Evolutionary conservation across 2,113 vertebrate species (phyloP).

Genomic region (Phalacrocorax pelagicus): DNA sequence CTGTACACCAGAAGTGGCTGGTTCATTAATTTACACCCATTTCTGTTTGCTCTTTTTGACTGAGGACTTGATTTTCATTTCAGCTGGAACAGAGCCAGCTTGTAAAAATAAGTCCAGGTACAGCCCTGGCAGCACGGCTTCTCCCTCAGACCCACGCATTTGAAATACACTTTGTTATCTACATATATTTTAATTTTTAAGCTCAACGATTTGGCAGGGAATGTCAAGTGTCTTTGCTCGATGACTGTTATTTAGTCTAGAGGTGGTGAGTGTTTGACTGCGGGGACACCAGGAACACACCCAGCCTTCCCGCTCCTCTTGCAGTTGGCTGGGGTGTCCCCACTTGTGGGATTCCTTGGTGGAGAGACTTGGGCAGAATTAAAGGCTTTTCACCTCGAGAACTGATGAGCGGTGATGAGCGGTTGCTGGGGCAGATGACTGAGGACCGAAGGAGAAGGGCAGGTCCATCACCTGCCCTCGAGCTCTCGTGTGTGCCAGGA

Average conservation of each 20-base stretch:
- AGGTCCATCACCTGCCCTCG: not conserved
- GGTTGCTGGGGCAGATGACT: not conserved
- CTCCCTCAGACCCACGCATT: not conserved
- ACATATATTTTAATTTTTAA: not conserved
- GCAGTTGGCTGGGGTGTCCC: not conserved
- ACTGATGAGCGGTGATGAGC: not conserved
- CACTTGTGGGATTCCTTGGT: not conserved
- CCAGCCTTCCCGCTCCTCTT: not conserved
- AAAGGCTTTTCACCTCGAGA: not conserved
- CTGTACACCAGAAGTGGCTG: not conserved
- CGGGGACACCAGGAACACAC: not conserved
- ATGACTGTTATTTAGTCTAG: conserved; percentile 21
- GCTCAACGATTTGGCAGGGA: not conserved
- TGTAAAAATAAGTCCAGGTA: not conserved
- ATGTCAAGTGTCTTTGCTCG: not conserved
- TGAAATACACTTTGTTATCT: not conserved
- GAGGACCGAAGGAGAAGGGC: not conserved
- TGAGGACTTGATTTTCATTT: not conserved
- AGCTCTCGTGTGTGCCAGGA: not conserved
- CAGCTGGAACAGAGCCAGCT: not conserved
- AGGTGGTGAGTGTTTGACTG: not conserved
- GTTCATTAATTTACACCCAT: not conserved
- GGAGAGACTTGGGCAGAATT: not conserved
- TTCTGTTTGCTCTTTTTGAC: not conserved
- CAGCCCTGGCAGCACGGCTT: not conserved